A percentile compares a stretch with the other conserved stretches of the same genome.
phyloP scores from a whole-genome alignment of 2,888 invertebrate genomes.

The Piscicola geometra region DNA sequence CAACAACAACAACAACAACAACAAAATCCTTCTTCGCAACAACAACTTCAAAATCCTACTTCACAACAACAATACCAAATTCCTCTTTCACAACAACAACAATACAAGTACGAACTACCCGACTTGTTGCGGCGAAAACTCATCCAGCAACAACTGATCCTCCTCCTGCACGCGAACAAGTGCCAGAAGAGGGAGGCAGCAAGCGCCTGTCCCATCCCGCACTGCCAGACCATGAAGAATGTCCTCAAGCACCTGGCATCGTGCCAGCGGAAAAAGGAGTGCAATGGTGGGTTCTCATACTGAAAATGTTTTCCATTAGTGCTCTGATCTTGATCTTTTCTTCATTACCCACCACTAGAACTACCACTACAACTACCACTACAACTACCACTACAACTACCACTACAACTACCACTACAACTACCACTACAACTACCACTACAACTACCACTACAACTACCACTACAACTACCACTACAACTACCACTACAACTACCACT shows the following conservation, averaged over 20 bases:
- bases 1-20: conserved; percentile 3
- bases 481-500: too few relatives aligned
- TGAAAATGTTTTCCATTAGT: neutral
- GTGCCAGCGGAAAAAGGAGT: conserved; percentile 73
- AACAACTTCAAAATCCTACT: neutral
- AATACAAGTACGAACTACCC: neutral
- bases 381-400: too few relatives aligned
- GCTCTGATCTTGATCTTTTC: too few relatives aligned
- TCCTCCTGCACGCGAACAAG: conserved; percentile 95
- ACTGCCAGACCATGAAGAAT: conserved; percentile 98
- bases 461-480: too few relatives aligned
- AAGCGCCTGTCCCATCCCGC: conserved; percentile 79
- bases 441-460: too few relatives aligned
- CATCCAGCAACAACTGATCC: conserved; percentile 94
- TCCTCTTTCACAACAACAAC: neutral
- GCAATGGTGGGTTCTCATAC: conserved; percentile 30
- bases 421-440: too few relatives aligned
- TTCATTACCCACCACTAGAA: too few relatives aligned
- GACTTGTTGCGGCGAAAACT: conserved; percentile 66
- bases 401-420: too few relatives aligned
- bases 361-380: too few relatives aligned
- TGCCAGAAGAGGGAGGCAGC: conserved; percentile 79
- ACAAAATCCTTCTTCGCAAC: neutral
- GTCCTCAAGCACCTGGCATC: conserved; percentile 96
- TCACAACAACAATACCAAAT: neutral